phyloP scores from a whole-genome alignment of 1,140 invertebrate genomes.

The Schlechtendalia chinensis region DNA sequence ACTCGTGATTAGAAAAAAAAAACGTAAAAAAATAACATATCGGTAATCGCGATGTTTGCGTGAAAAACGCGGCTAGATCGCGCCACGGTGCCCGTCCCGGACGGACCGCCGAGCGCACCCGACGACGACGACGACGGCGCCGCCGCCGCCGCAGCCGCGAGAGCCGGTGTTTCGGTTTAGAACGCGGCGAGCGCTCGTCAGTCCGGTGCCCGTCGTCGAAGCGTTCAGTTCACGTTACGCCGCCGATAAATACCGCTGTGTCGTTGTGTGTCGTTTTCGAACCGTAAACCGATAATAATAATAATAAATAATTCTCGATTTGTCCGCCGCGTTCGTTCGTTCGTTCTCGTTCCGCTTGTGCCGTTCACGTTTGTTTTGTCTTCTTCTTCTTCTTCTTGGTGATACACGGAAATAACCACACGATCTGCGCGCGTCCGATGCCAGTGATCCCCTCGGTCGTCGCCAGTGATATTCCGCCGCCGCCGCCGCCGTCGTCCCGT shows the following conservation, averaged over 20 bases:
- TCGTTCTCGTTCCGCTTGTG: background rate
- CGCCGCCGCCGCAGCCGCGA: too few relatives aligned
- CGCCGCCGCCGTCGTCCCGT: background rate
- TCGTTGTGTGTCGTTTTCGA: background rate
- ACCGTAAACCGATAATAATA: too few relatives aligned
- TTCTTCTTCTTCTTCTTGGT: background rate
- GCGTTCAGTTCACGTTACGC: background rate
- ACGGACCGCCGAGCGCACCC: background rate
- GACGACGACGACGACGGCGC: too few relatives aligned
- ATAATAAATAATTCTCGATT: background rate
- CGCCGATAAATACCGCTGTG: background rate
- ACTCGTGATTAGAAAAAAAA: too few relatives aligned
- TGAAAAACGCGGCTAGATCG: too few relatives aligned
- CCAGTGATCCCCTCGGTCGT: constrained; percentile 13
- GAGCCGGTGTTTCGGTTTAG: background rate
- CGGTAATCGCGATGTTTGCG: too few relatives aligned
- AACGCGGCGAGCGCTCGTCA: constrained; percentile 8
- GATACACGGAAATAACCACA: too few relatives aligned
- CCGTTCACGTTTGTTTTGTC: too few relatives aligned
- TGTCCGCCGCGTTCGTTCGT: background rate
- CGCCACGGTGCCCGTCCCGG: background rate
- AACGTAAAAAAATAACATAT: too few relatives aligned
- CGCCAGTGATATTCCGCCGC: background rate
- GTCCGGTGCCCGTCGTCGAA: constrained; percentile 39
- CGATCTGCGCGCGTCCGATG: constrained; percentile 14